A percentile compares a stretch with the other conserved stretches of the same genome.
These are phyloP conservation scores for Platysteira castanea DNA, from an alignment of 2,113 vertebrate species.

Conservation along the genomic window DNA sequence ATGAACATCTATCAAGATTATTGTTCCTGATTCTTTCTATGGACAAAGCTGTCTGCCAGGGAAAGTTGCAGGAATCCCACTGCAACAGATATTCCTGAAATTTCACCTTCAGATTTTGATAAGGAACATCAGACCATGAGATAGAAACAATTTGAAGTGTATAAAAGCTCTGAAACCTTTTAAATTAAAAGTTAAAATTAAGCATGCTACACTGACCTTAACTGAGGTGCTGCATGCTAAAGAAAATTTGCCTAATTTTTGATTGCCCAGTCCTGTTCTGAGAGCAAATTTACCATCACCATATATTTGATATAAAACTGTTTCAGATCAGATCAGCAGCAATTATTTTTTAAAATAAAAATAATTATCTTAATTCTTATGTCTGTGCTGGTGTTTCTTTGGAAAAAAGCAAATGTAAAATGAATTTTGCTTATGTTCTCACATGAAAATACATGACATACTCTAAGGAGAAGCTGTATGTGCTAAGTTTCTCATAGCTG, in stretches of 20 bases:
- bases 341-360: background rate
- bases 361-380: background rate
- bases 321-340: background rate
- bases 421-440: background rate
- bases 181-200: background rate
- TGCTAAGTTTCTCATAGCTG: background rate
- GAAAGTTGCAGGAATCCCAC: no score
- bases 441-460: background rate
- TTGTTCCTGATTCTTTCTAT: no score
- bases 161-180: background rate
- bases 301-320: background rate
- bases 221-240: fast-evolving
- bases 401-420: background rate
- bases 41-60: no score
- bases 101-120: background rate
- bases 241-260: background rate
- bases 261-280: background rate
- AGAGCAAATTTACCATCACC: background rate
- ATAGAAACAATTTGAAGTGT: background rate
- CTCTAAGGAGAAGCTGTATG: background rate
- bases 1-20: no score
- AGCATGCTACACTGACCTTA: background rate
- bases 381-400: background rate
- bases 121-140: background rate
- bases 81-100: background rate